phyloP scores from a whole-genome alignment of 2,888 invertebrate species.

The Caenorhabditis virilis region DNA sequence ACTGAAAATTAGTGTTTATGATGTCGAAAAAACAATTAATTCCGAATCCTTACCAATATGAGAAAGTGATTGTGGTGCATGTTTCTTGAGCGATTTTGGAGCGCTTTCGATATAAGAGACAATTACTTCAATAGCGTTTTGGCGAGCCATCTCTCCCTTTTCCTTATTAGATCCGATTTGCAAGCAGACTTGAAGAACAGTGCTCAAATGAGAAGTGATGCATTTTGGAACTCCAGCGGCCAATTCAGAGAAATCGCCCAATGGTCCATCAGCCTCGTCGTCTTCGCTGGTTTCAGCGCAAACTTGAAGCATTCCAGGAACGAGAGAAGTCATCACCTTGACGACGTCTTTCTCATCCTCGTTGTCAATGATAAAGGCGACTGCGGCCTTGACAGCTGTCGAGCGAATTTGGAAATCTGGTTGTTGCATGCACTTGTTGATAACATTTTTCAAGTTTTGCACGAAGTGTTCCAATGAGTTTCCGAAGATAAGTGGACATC shows the following conservation, averaged over 20 bases:
- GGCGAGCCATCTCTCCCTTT: conserved; percentile 77
- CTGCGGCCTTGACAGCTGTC: conserved; percentile 73
- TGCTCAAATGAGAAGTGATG: conserved; percentile 85
- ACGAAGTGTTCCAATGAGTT: conserved; percentile 89
- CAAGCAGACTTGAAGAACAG: conserved; percentile 85
- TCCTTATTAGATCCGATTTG: conserved; percentile 70
- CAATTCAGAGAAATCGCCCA: conserved; percentile 91
- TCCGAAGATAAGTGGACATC: conserved; percentile 95
- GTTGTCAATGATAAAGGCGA: conserved; percentile 84
- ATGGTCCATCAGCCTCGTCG: conserved; percentile 78
- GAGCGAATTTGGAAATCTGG: conserved; percentile 69
- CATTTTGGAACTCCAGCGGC: conserved; percentile 91
- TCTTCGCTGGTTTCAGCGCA: conserved; percentile 85
- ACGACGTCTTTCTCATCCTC: conserved; percentile 87
- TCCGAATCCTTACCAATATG: conserved; percentile 71
- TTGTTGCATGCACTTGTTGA: conserved; percentile 39
- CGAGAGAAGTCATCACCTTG: conserved; percentile 77
- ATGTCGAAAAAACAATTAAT: too few species aligned
- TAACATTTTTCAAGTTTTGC: conserved; percentile 78
- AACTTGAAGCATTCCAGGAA: conserved; percentile 77
- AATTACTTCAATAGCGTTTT: conserved; percentile 86
- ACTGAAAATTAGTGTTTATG: conserved; percentile 71
- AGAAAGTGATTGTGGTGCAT: conserved; percentile 82
- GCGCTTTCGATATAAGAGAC: conserved; percentile 87
- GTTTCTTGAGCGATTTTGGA: conserved; percentile 93